Conservation (phyloP, 2,797 vertebrate genomes). For the Galago senegalensis region DNA sequence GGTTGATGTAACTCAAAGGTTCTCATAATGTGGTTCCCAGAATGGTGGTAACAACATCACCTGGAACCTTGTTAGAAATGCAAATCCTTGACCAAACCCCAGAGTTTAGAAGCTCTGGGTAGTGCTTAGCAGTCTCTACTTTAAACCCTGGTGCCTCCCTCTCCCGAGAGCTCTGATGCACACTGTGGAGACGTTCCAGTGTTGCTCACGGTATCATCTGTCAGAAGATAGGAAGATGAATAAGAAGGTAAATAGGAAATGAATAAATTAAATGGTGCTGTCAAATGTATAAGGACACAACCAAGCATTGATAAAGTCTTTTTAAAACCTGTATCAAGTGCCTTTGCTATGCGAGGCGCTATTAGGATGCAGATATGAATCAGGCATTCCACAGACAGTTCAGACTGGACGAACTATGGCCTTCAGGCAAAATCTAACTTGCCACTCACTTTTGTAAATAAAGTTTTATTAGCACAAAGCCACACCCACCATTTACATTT, state of each 20-base stretch:
- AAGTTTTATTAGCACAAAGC: not conserved
- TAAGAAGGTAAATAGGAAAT: not conserved
- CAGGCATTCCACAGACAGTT: no score
- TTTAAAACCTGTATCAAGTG: not conserved
- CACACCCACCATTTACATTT: rapidly evolving
- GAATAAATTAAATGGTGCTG: not conserved
- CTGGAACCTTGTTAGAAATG: not conserved
- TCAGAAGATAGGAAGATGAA: not conserved
- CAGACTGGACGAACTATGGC: no score
- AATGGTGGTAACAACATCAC: rapidly evolving
- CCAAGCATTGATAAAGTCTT: not conserved
- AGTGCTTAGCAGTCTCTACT: rapidly evolving
- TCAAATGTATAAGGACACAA: no score
- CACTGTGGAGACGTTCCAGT: rapidly evolving
- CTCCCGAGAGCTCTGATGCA: not conserved
- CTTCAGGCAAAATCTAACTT: not conserved
- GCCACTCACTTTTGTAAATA: not conserved
- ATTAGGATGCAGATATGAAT: not conserved
- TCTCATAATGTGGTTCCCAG: not conserved
- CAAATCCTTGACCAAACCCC: no score
- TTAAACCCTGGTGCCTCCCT: rapidly evolving
- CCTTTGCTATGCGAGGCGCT: not conserved
- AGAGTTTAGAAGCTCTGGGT: not conserved
- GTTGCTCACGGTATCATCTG: rapidly evolving
- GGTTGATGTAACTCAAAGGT: rapidly evolving